Conservation (phyloP, 2,797 vertebrate species). For the Gymnothorax reevesii region DNA sequence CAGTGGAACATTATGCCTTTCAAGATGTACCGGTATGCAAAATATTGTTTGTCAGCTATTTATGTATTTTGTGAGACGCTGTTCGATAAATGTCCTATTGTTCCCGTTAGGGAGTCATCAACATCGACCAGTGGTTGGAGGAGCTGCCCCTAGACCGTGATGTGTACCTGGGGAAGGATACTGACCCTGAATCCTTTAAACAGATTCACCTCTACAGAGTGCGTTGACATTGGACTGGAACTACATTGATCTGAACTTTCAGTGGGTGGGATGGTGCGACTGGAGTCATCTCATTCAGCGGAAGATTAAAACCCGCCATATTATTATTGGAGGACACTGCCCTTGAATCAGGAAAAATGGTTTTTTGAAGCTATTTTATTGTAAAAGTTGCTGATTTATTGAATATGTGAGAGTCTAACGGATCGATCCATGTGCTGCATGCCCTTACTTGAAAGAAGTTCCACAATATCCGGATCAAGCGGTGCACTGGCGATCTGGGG, state of each 20-base stretch:
- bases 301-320: no score
- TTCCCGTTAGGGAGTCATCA: slow-evolving; percentile 67
- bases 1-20: not conserved
- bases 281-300: not conserved
- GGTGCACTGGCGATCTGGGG: no score
- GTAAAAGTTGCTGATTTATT: no score
- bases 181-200: slow-evolving; percentile 77
- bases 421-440: no score
- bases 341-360: no score
- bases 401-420: no score
- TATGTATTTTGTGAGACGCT: not conserved
- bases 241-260: not conserved
- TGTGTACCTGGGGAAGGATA: slow-evolving; percentile 71
- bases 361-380: no score
- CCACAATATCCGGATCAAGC: no score
- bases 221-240: slow-evolving; percentile 59
- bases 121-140: slow-evolving; percentile 78
- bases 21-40: not conserved
- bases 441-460: no score
- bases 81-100: not conserved
- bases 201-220: slow-evolving; percentile 89
- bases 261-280: not conserved
- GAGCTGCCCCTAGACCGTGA: slow-evolving; percentile 78
- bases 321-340: no score
- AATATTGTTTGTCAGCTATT: not conserved